Evolutionary conservation across 1,140 invertebrate species (phyloP), one percentile per base, ranked within the genome.

Genomic region (Drosophila navojoa): DNA sequence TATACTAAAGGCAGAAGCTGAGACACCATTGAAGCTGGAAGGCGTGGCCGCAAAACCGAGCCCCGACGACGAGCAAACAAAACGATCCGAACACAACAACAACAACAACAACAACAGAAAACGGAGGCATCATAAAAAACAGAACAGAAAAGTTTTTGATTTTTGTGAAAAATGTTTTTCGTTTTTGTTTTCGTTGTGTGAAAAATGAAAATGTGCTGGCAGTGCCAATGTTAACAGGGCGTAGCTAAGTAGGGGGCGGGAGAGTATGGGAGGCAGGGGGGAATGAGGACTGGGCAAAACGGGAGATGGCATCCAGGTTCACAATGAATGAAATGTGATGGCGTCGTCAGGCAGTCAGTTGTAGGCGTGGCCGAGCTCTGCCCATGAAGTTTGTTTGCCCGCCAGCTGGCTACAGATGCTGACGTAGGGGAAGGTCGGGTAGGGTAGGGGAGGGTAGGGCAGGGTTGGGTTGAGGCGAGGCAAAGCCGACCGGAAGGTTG

Each of bases 141-240:
- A 57, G 9, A 32, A 64, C 13, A 42, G 45, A 79, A 85, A 86
- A 81, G 74, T 85, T 85, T 86, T 86, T 78, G 81, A 85, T 86
- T 86, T 82, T 85, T 79, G 50, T 66, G 32, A 82, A 75, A 68
- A 78, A 60, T 82, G 71, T 76, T 84, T 79, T 68, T 62, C 45
- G 38, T 61, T 61, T 70, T 60, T 61, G 52, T 62, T 76, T 73
- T 64, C 54, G 47, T 69, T 76, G 63, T 68, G 70, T 76, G 70
- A 68, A 76, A 73, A 76, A 76, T 73, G 74, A 76, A 76, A 76
- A 76, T 76, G 69, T 57, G 55, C 55, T 25, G 50, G 42, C 44
- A 32, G 32, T 6, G 25, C 35, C 5, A 49, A 55, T 22, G 16
- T 11, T n/a, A 35, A 9, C 22, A 27, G 10, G 15, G 32, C 13